phyloP scores from a whole-genome alignment of 1,140 invertebrate genomes.

The Hycleus phaleratus region DNA sequence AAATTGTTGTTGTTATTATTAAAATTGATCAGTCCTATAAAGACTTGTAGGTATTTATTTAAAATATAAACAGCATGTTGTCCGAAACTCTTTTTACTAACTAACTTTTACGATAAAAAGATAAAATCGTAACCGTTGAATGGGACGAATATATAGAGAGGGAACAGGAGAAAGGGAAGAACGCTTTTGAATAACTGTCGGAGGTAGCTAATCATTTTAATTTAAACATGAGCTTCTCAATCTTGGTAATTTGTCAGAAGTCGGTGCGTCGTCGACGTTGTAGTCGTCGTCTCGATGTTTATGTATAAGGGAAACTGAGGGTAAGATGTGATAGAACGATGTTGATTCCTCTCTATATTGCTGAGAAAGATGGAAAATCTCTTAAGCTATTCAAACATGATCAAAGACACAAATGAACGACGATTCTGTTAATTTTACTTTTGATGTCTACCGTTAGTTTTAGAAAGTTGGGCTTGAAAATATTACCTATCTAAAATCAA shows the following conservation, averaged over 20 bases:
- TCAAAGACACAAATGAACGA: conserved; percentile 30
- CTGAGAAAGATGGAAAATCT: too few relatives aligned
- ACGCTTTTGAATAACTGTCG: conserved; percentile 7
- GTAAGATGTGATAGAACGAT: too few relatives aligned
- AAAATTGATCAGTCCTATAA: too few relatives aligned
- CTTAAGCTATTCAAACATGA: conserved; percentile 26
- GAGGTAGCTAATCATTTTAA: conserved; percentile 23
- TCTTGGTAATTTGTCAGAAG: conserved; percentile 20
- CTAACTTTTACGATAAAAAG: conserved; percentile 13
- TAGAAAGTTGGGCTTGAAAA: conserved; percentile 29
- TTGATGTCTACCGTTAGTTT: conserved; percentile 27
- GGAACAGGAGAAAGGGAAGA: not conserved
- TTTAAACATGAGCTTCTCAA: conserved; percentile 24
- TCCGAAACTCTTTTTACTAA: not conserved
- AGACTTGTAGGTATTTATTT: too few relatives aligned
- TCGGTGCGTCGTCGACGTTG: not conserved
- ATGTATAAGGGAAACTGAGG: too few relatives aligned
- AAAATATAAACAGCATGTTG: too few relatives aligned
- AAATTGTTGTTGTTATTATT: too few relatives aligned
- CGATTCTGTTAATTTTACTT: conserved; percentile 33
- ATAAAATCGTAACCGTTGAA: conserved; percentile 13
- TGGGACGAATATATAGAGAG: too few relatives aligned
- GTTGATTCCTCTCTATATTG: too few relatives aligned
- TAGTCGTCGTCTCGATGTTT: too few relatives aligned
- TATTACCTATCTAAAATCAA: conserved; percentile 20